Conservation (phyloP, 2,797 vertebrate genomes). For the Dendrocincla fuliginosa region DNA sequence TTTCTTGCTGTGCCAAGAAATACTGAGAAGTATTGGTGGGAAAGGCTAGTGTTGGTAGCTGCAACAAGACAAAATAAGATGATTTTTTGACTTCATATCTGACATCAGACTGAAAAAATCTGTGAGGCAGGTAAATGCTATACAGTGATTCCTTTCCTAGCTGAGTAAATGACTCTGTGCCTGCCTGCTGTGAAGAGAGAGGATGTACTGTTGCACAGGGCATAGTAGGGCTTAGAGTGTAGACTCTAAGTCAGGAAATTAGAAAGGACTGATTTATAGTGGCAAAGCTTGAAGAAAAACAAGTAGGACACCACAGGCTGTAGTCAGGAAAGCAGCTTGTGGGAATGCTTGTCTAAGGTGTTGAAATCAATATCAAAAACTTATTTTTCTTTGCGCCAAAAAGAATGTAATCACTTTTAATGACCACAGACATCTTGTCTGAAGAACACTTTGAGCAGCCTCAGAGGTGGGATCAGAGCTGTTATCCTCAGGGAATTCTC, state of each 20-base stretch:
- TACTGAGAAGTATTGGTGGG: not conserved
- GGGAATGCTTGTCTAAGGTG: not conserved
- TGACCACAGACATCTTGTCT: not conserved
- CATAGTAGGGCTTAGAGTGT: not conserved
- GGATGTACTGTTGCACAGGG: accelerated
- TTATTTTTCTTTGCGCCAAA: not conserved
- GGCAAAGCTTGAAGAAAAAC: not conserved
- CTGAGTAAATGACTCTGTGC: not conserved
- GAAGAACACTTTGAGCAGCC: not conserved
- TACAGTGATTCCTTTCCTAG: not conserved
- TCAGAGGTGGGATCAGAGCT: not conserved
- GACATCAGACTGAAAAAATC: not conserved
- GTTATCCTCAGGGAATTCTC: not conserved
- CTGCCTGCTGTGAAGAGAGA: not conserved
- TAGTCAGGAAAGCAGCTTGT: not conserved
- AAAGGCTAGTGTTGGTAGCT: not conserved
- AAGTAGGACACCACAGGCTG: not conserved
- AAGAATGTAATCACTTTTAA: not conserved
- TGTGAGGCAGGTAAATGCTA: not conserved
- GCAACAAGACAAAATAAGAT: not conserved
- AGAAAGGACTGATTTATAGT: not conserved
- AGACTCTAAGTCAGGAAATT: not conserved
- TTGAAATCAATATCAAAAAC: not conserved
- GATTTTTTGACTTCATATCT: not conserved
- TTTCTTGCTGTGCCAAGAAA: not conserved